Base-by-base conservation (phyloP, 2,888 invertebrate species). In the Parochlus steinenii region DNA sequence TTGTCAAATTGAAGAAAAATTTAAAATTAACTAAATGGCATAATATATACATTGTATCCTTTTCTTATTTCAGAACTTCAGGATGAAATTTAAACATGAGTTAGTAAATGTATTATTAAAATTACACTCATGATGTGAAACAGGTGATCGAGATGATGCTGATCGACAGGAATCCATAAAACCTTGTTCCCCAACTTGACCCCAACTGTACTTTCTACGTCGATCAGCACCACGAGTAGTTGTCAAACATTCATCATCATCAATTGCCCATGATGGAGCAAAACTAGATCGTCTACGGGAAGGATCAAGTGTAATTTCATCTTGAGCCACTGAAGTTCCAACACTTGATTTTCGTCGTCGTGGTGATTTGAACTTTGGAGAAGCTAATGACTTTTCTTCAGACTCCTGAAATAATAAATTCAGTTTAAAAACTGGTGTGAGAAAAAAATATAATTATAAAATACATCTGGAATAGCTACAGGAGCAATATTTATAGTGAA, bases 51-150 rank as follows among this genome's bases (percentile, higher is more conserved):
- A 27, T 6, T 11, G 46, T 45, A 44, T 45, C 43, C 39, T 44
- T 46, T 7, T 28, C 2, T 14, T 28, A 17, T 30, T 12, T 6
- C 31, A 31, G 10, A 26, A 26, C 6, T 26, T 26, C 26, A 18
- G 18, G 20, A 30, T n/a, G 6, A 16, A 30, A 18, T 8, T 15
- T 19, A 17, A 23, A 30, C 30, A n/a, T n/a, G n/a, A n/a, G n/a
- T n/a, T n/a, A n/a, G n/a, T n/a, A n/a, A n/a, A n/a, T n/a, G n/a
- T n/a, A n/a, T n/a, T 26, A 11, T 26, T 22, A 33, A 35, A 57
- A 55, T 78, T 87, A 89, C 89, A 89, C 68, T 83, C 85, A 57
- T 87, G 87, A 67, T 89, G 87, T 46, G 86, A 86, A 50, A 67
- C 63, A 38, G 71, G 70, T 45, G 75, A 77, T 50, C 76, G 71